Percentiles rank a stretch among this genome's conserved stretches.
phyloP scores from a whole-genome alignment of 2,113 vertebrate genomes.

The Theristicus caerulescens region DNA sequence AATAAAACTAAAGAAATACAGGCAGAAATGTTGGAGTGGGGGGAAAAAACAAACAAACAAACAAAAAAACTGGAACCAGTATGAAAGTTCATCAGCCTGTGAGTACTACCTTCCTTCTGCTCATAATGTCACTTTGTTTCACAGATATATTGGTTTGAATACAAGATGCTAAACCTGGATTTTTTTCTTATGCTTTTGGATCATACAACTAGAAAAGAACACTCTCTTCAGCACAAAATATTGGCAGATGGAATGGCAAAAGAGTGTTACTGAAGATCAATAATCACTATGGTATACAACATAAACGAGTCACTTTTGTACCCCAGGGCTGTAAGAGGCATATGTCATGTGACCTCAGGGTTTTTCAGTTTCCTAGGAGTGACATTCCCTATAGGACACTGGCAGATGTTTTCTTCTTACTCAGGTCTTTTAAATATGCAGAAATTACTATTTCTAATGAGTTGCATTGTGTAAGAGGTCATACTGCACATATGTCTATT shows the following conservation, averaged over 20 bases:
- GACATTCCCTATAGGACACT: background rate
- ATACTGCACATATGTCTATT: background rate
- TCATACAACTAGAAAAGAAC: background rate
- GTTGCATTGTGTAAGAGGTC: background rate
- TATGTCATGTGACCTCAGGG: background rate
- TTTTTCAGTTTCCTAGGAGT: conserved; percentile 3
- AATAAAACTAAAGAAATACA: background rate
- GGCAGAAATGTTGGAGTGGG: background rate
- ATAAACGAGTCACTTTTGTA: background rate
- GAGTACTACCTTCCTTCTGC: background rate
- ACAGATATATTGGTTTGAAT: background rate
- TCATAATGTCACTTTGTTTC: background rate
- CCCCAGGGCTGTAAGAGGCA: background rate
- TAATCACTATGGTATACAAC: background rate
- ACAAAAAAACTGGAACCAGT: background rate
- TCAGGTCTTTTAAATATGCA: background rate
- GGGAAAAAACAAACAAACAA: background rate
- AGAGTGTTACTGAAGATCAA: background rate
- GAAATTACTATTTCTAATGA: background rate
- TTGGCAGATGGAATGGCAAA: conserved; percentile 5
- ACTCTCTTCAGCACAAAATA: background rate
- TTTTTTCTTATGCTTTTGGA: conserved; percentile 9
- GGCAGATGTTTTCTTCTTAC: background rate
- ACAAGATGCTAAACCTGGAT: background rate
- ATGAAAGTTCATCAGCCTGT: background rate